phyloP scores from a whole-genome alignment of 2,888 invertebrate genomes.

The Pristionchus exspectatus region DNA sequence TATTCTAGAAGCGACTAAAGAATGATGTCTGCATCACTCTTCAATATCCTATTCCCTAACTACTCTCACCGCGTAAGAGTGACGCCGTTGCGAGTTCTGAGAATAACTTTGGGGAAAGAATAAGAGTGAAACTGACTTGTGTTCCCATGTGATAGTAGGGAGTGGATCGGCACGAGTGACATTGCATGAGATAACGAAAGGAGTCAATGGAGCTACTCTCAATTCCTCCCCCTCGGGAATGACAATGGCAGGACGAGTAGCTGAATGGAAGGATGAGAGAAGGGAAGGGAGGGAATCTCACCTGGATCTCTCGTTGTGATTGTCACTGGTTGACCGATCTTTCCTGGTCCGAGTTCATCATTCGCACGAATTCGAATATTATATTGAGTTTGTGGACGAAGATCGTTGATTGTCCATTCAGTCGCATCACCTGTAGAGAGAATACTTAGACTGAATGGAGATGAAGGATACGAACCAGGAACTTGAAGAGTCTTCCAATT shows the following conservation, averaged over 20 bases:
- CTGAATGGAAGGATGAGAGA: slow-evolving; percentile 57
- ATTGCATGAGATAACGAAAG: slow-evolving; percentile 75
- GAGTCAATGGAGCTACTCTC: slow-evolving; percentile 70
- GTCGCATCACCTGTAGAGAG: neutral
- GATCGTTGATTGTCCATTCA: slow-evolving; percentile 69
- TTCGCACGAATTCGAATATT: slow-evolving; percentile 75
- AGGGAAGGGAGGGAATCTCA: slow-evolving; percentile 15
- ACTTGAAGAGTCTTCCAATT: slow-evolving; percentile 75
- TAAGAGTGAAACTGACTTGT: slow-evolving; percentile 63
- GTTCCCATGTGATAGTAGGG: slow-evolving; percentile 72
- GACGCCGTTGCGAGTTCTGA: slow-evolving; percentile 26
- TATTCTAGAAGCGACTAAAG: neutral
- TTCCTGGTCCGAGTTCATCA: slow-evolving; percentile 76
- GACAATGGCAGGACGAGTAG: slow-evolving; percentile 73
- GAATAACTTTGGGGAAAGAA: neutral
- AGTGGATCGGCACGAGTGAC: slow-evolving; percentile 76
- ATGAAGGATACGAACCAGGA: slow-evolving; percentile 58
- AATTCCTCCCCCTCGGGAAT: slow-evolving; percentile 76
- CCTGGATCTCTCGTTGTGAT: slow-evolving; percentile 73
- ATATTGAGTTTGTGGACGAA: slow-evolving; percentile 74
- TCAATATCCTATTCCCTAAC: neutral
- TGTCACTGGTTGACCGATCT: slow-evolving; percentile 74
- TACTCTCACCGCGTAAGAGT: slow-evolving; percentile 4
- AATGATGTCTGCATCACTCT: neutral
- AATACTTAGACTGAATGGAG: neutral